These are phyloP conservation scores for Hymenopus coronatus DNA, from an alignment of 2,888 invertebrate species.

Conservation along the genomic window DNA sequence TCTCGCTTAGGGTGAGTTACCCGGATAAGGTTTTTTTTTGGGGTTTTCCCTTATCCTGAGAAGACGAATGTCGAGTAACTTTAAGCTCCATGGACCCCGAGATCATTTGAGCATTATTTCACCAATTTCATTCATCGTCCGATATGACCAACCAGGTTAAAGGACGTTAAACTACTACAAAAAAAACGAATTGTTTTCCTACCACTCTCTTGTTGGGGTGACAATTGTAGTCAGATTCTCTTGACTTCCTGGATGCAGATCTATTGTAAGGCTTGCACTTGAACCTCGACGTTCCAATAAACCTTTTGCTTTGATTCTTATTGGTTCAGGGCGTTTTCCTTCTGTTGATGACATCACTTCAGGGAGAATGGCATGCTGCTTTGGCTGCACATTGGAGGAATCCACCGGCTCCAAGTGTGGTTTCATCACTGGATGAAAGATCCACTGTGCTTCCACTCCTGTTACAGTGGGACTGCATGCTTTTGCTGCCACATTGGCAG, in stretches of 20 bases:
- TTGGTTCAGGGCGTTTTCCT: constrained; percentile 48
- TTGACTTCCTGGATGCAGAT: constrained; percentile 59
- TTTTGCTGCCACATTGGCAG: not conserved
- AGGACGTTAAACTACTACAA: too few relatives aligned
- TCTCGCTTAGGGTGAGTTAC: too few relatives aligned
- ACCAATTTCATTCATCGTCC: too few relatives aligned
- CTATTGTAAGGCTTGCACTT: constrained; percentile 85
- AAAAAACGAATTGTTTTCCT: too few relatives aligned
- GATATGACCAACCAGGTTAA: too few relatives aligned
- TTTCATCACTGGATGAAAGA: constrained; percentile 38
- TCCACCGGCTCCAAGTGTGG: constrained; percentile 24
- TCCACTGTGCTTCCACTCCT: constrained; percentile 37
- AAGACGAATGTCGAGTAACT: too few relatives aligned
- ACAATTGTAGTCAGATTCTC: constrained; percentile 51
- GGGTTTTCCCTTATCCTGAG: too few relatives aligned
- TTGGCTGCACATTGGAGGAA: constrained; percentile 16
- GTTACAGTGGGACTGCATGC: not conserved
- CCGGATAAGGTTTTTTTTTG: too few relatives aligned
- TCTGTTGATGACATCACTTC: constrained; percentile 30
- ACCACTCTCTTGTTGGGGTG: constrained; percentile 58
- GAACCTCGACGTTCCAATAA: constrained; percentile 83
- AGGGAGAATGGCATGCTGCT: constrained; percentile 19
- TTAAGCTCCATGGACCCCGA: too few relatives aligned
- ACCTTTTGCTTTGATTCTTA: constrained; percentile 60
- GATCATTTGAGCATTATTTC: too few relatives aligned